Evolutionary conservation across 2,113 vertebrate genomes (phyloP).

Genomic region (Halichoeres trimaculatus): DNA sequence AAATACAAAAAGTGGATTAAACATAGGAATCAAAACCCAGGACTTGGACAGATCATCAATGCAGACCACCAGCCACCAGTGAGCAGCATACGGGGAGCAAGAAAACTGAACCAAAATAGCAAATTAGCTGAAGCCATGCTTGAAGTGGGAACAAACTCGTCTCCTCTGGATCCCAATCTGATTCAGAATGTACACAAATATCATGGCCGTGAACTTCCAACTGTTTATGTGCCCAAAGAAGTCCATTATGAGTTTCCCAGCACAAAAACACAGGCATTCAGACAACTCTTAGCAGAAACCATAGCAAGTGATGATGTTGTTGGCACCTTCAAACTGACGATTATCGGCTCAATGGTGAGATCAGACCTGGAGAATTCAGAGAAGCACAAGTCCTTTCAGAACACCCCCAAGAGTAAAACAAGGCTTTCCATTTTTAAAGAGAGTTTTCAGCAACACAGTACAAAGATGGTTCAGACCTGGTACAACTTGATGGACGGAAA

Average conservation of each 20-base stretch:
- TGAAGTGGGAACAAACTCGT: slow-evolving; percentile 25
- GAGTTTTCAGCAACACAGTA: not conserved
- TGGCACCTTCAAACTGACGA: slow-evolving; percentile 28
- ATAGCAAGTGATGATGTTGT: slow-evolving; percentile 27
- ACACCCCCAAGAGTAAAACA: not conserved
- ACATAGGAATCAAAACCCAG: not conserved
- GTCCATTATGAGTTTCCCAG: not conserved
- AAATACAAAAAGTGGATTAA: not conserved
- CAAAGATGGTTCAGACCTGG: slow-evolving; percentile 10
- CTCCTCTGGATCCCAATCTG: not conserved
- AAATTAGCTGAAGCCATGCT: slow-evolving; percentile 30
- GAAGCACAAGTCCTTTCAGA: not conserved
- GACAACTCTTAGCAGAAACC: not conserved
- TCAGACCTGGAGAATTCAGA: not conserved
- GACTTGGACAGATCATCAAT: not conserved
- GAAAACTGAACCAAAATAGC: slow-evolving; percentile 16
- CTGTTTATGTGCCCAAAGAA: not conserved
- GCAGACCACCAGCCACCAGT: slow-evolving; percentile 38
- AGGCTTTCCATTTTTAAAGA: slow-evolving; percentile 2
- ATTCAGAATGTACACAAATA: not conserved
- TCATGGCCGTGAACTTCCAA: not conserved
- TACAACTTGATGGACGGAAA: not conserved
- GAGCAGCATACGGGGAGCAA: not conserved
- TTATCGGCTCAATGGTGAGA: slow-evolving; percentile 15
- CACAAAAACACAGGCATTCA: slow-evolving; percentile 8